These are phyloP conservation scores for Zelleria hepariella DNA, from an alignment of 2,888 invertebrate genomes.

Conservation along the genomic window DNA sequence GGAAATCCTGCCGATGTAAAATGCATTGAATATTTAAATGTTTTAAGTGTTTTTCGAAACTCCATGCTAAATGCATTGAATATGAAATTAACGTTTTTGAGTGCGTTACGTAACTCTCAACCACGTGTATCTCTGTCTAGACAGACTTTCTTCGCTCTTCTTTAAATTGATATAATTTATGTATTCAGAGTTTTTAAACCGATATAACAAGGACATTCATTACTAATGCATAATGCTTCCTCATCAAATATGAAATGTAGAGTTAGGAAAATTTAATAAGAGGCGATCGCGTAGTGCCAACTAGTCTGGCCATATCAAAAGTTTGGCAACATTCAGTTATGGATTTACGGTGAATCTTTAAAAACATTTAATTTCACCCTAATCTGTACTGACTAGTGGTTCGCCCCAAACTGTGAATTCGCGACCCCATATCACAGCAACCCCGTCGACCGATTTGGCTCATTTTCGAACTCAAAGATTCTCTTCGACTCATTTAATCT, in stretches of 20 bases:
- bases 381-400: not conserved
- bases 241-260: not conserved
- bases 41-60: not conserved
- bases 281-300: not conserved
- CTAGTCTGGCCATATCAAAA: not conserved
- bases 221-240: not conserved
- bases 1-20: not conserved
- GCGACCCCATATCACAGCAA: too few relatives aligned
- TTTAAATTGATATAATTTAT: not conserved
- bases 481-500: too few relatives aligned
- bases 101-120: not conserved
- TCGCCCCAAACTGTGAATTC: too few relatives aligned
- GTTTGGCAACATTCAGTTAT: too few relatives aligned
- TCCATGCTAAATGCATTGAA: not conserved
- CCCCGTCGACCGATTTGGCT: too few relatives aligned
- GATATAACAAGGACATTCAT: not conserved
- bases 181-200: not conserved
- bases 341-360: too few relatives aligned
- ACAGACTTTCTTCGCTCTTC: not conserved
- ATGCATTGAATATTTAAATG: not conserved
- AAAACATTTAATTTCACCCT: too few relatives aligned
- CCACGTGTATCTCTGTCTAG: not conserved
- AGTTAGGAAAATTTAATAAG: not conserved
- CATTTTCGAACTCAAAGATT: too few relatives aligned
- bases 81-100: not conserved